Conservation (phyloP, 1,140 invertebrate species). For the Meloidogyne exigua region DNA sequence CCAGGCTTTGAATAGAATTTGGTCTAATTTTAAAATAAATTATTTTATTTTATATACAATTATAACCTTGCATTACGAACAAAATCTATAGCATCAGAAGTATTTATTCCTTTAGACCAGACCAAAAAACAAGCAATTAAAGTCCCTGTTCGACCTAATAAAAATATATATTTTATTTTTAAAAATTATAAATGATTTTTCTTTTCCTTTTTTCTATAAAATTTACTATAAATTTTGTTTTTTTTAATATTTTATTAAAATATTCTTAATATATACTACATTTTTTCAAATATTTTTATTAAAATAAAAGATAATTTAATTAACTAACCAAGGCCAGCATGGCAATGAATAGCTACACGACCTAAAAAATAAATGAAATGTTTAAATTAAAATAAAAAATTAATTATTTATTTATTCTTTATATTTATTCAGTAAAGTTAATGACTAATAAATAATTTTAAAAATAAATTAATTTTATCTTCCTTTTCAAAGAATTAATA, state of each 20-base stretch:
- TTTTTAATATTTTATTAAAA: too few relatives aligned
- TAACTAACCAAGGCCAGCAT: conserved; percentile 38
- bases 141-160: conserved; percentile 42
- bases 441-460: too few relatives aligned
- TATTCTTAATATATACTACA: too few relatives aligned
- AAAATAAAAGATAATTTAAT: not conserved
- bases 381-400: too few relatives aligned
- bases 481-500: too few relatives aligned
- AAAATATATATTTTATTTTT: not conserved
- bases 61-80: conserved; percentile 36
- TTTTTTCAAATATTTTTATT: not conserved
- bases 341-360: conserved; percentile 48
- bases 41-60: conserved; percentile 12
- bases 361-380: conserved; percentile 18
- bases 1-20: conserved; percentile 48
- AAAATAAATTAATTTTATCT: too few relatives aligned
- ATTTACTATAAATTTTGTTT: too few relatives aligned
- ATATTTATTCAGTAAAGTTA: too few relatives aligned
- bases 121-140: conserved; percentile 50
- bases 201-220: too few relatives aligned
- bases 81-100: conserved; percentile 36
- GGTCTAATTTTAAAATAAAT: conserved; percentile 36
- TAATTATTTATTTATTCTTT: too few relatives aligned
- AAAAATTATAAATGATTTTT: too few relatives aligned
- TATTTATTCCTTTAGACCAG: conserved; percentile 38